These are phyloP conservation scores for Leucophenga varia DNA, from an alignment of 1,140 invertebrate species.

Conservation along the genomic window DNA sequence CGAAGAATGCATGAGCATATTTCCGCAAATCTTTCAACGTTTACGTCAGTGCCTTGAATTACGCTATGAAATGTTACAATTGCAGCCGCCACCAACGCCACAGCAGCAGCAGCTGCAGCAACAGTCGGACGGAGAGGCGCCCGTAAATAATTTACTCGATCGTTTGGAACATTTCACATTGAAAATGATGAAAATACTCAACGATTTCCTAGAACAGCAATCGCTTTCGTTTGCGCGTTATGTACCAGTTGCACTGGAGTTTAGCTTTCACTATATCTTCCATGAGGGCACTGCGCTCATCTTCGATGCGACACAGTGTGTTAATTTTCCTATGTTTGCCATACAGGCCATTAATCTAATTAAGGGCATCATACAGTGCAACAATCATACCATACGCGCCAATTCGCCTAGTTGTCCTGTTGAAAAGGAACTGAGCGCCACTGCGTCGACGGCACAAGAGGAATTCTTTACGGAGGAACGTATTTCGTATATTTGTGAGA, in stretches of 20 bases:
- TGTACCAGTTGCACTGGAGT: slow-evolving; percentile 76
- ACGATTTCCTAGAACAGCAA: slow-evolving; percentile 74
- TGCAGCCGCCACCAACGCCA: too few relatives aligned
- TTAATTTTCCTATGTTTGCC: slow-evolving; percentile 40
- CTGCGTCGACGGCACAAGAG: slow-evolving; percentile 55
- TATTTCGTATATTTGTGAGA: slow-evolving; percentile 76
- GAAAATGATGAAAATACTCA: slow-evolving; percentile 75
- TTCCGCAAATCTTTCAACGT: slow-evolving; percentile 76
- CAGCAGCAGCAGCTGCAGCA: too few relatives aligned
- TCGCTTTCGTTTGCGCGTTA: slow-evolving; percentile 78
- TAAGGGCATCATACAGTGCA: slow-evolving; percentile 77
- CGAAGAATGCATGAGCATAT: slow-evolving; percentile 72
- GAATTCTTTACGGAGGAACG: slow-evolving; percentile 72
- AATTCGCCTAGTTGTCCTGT: neutral
- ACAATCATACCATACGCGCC: slow-evolving; percentile 54
- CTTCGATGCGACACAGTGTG: slow-evolving; percentile 76
- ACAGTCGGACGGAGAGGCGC: slow-evolving; percentile 24
- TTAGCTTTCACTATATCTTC: slow-evolving; percentile 83
- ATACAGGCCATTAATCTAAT: slow-evolving; percentile 73
- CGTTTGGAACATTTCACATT: slow-evolving; percentile 79
- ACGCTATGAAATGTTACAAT: slow-evolving; percentile 48
- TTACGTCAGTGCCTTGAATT: slow-evolving; percentile 76
- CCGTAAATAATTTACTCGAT: slow-evolving; percentile 57
- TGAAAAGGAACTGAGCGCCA: slow-evolving; percentile 48
- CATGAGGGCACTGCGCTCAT: slow-evolving; percentile 63